Evolutionary conservation across 2,797 vertebrate species (phyloP).

Genomic region (Acomys russatus): DNA sequence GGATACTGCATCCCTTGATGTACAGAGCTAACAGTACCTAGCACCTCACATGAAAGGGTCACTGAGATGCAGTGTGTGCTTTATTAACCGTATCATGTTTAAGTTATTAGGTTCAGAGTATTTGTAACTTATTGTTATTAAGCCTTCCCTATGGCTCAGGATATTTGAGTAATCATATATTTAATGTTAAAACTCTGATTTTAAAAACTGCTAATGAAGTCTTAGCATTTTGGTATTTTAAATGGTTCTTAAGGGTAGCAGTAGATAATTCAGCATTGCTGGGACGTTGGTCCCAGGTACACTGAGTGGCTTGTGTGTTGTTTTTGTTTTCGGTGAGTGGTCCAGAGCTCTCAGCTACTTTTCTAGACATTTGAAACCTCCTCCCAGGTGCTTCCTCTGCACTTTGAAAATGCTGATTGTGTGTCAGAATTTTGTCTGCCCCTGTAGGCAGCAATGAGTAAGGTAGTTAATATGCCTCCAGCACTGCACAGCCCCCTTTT

Average conservation of each 20-base stretch:
- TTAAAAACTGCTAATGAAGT: slow-evolving; percentile 63
- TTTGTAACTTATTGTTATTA: slow-evolving; percentile 83
- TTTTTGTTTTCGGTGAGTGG: slow-evolving; percentile 71
- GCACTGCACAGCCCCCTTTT: slow-evolving; percentile 52
- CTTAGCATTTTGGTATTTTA: slow-evolving; percentile 41
- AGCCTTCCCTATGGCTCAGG: slow-evolving; percentile 34
- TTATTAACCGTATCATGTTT: slow-evolving; percentile 78
- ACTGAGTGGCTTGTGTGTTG: background rate
- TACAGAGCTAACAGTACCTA: slow-evolving; percentile 51
- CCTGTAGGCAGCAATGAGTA: background rate
- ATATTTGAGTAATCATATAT: slow-evolving; percentile 73
- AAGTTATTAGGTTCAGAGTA: slow-evolving; percentile 84
- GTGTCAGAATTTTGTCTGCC: background rate
- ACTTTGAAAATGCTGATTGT: slow-evolving; percentile 24
- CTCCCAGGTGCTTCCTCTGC: background rate
- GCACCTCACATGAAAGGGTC: slow-evolving; percentile 60
- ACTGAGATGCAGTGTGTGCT: slow-evolving; percentile 74
- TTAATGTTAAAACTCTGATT: slow-evolving; percentile 70
- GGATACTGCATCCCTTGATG: slow-evolving; percentile 56
- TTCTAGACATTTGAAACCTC: slow-evolving; percentile 32
- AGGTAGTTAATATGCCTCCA: background rate
- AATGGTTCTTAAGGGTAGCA: slow-evolving; percentile 44
- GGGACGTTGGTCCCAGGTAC: slow-evolving; percentile 43
- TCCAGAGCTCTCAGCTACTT: slow-evolving; percentile 72
- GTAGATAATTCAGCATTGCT: slow-evolving; percentile 27